phyloP scores from a whole-genome alignment of 2,113 vertebrate genomes.

The Campylomormyrus tamandua region DNA sequence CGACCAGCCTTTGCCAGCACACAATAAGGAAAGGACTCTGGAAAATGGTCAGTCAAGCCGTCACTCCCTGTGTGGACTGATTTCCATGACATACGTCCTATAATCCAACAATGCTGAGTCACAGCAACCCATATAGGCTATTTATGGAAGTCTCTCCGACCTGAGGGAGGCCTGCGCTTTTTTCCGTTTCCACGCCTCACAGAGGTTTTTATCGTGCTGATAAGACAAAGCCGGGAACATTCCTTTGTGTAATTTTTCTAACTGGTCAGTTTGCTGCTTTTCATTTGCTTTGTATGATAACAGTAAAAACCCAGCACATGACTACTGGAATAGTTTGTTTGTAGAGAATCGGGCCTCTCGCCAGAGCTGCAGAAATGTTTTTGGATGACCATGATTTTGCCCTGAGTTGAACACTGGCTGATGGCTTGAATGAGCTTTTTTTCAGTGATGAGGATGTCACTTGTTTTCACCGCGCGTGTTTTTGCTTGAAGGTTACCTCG shows the following conservation, averaged over 20 bases:
- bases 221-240: neutral
- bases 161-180: neutral
- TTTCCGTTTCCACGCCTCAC: neutral
- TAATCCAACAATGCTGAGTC: neutral
- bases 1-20: neutral
- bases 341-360: neutral
- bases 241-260: neutral
- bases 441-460: neutral
- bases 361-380: neutral
- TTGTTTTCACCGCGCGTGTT: neutral
- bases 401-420: neutral
- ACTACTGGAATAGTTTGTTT: neutral
- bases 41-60: neutral
- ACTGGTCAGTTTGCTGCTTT: neutral
- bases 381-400: neutral
- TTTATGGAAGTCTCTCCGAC: neutral
- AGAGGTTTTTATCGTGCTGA: neutral
- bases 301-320: neutral
- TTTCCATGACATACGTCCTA: neutral
- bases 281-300: neutral
- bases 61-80: neutral
- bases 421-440: neutral
- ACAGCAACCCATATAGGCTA: neutral
- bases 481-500: neutral
- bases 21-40: neutral